Percentiles rank a stretch among this genome's conserved stretches.
Conservation (phyloP, 2,888 invertebrate genomes). For the Melitaea athalia region DNA sequence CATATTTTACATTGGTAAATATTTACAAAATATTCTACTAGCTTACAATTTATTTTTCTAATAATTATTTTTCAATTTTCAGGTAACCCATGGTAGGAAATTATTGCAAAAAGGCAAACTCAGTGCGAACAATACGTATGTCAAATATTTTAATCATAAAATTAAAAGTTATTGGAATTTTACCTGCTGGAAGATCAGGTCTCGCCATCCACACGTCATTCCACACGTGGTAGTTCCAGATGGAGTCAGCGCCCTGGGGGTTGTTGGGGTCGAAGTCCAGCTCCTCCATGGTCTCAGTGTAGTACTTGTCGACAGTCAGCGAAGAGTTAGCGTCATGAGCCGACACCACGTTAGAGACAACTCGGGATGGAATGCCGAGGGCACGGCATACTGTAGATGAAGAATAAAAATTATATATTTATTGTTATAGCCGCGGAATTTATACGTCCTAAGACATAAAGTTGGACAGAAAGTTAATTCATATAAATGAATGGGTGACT, state of each 20-base stretch:
- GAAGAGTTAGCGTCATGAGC: slow-evolving; percentile 92
- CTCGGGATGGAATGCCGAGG: slow-evolving; percentile 90
- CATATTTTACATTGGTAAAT: too few relatives aligned
- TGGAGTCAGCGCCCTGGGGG: slow-evolving; percentile 86
- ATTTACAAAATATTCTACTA: too few relatives aligned
- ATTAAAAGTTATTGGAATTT: neutral
- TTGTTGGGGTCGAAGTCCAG: slow-evolving; percentile 86
- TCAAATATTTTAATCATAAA: too few relatives aligned
- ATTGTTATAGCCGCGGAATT: neutral
- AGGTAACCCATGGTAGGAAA: too few relatives aligned
- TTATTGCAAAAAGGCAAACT: too few relatives aligned
- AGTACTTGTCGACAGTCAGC: slow-evolving; percentile 90
- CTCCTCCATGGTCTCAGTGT: slow-evolving; percentile 84
- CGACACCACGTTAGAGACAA: slow-evolving; percentile 91
- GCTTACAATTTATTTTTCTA: too few relatives aligned
- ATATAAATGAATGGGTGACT: too few relatives aligned
- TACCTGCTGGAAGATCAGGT: slow-evolving; percentile 87
- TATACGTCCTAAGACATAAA: too few relatives aligned
- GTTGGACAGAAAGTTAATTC: too few relatives aligned
- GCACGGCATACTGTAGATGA: slow-evolving; percentile 87
- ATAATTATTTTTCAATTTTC: too few relatives aligned
- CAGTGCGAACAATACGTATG: too few relatives aligned
- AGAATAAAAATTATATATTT: neutral
- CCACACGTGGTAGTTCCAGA: slow-evolving; percentile 96
- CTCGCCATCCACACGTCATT: slow-evolving; percentile 94